Conservation (phyloP, 2,113 vertebrate species). For the Eulemur rufifrons region DNA sequence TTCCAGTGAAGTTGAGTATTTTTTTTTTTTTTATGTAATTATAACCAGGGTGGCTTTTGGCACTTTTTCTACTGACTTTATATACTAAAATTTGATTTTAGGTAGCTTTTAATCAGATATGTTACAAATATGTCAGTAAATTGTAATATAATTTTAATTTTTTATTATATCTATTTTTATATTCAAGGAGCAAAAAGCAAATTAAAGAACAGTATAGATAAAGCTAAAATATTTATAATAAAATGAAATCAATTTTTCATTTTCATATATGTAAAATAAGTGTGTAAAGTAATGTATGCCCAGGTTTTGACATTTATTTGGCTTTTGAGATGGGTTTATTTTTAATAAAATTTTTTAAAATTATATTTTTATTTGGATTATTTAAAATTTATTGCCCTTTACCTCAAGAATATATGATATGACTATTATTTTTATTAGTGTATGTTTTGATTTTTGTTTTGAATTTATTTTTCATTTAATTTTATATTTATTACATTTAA, state of each 20-base stretch:
- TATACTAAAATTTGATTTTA: not conserved
- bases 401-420: not conserved
- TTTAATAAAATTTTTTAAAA: not conserved
- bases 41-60: not conserved
- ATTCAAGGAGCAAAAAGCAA: not conserved
- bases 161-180: not conserved
- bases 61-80: not conserved
- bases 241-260: not conserved
- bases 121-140: not conserved
- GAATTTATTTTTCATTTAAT: not conserved
- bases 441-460: not conserved
- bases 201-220: not conserved
- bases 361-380: not conserved
- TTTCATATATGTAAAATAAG: not conserved
- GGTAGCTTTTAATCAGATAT: not conserved
- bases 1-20: not conserved
- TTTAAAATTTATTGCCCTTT: not conserved
- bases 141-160: not conserved
- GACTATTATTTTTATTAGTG: not conserved
- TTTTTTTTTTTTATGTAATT: not conserved
- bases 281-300: no score
- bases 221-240: not conserved
- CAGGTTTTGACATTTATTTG: not conserved
- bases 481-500: not conserved
- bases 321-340: not conserved